Evolutionary conservation across 1,140 invertebrate species (phyloP).

Genomic region (Hycleus phaleratus): DNA sequence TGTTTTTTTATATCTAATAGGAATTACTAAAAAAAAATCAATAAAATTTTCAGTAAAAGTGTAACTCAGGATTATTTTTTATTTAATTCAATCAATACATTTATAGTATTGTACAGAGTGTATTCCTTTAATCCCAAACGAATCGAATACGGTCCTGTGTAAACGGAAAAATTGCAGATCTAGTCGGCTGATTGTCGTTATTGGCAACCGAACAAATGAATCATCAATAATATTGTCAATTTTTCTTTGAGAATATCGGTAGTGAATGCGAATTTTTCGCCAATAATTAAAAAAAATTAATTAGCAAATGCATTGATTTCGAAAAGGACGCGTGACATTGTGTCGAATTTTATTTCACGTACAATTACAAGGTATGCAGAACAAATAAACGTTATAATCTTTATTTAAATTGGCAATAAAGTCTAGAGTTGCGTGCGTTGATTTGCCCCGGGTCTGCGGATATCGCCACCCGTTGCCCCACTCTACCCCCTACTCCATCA

Average conservation of each 20-base stretch:
- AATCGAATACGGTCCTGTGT: too few relatives aligned
- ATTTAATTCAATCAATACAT: conserved; percentile 4
- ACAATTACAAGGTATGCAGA: background rate
- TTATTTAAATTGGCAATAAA: background rate
- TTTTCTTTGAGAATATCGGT: too few relatives aligned
- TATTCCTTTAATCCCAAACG: background rate
- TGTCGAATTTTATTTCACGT: background rate
- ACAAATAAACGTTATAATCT: background rate
- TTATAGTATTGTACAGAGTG: conserved; percentile 1
- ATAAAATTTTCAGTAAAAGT: conserved; percentile 17
- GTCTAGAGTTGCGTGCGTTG: conserved; percentile 5
- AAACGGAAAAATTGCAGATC: too few relatives aligned
- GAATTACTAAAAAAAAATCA: conserved; percentile 23
- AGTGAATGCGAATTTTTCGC: too few relatives aligned
- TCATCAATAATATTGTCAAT: too few relatives aligned
- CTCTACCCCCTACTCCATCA: conserved; percentile 15
- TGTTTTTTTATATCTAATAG: conserved; percentile 39
- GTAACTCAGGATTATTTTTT: conserved; percentile 2
- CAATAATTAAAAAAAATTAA: too few relatives aligned
- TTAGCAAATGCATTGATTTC: too few relatives aligned
- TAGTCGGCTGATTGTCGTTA: too few relatives aligned
- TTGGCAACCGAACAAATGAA: too few relatives aligned
- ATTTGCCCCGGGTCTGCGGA: conserved; percentile 23
- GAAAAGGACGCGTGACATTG: too few relatives aligned
- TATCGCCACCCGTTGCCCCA: background rate